phyloP scores from a whole-genome alignment of 2,888 invertebrate genomes.

The Sphinx pinastri region DNA sequence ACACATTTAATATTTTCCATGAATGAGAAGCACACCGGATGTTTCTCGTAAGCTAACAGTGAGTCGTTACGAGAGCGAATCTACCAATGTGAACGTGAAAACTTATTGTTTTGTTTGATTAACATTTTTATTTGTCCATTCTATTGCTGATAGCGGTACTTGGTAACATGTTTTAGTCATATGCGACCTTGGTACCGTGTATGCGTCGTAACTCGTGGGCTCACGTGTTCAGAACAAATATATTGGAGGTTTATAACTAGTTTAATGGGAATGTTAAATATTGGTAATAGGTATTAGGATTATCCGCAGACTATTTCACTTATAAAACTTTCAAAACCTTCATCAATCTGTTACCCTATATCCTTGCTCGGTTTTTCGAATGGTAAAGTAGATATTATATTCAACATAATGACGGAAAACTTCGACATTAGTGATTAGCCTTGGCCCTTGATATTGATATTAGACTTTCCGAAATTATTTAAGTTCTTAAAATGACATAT shows the following conservation, averaged over 20 bases:
- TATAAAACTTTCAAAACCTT: too few relatives aligned
- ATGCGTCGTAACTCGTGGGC: neutral
- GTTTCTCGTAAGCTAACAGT: conserved; percentile 59
- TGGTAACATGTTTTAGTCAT: conserved; percentile 7
- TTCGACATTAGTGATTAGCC: neutral
- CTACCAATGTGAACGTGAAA: conserved; percentile 57
- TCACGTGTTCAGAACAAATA: neutral
- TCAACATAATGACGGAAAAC: too few relatives aligned
- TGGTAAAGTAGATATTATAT: too few relatives aligned
- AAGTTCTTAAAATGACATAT: neutral
- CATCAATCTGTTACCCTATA: too few relatives aligned
- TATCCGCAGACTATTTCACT: too few relatives aligned
- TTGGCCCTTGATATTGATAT: neutral
- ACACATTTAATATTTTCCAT: conserved; percentile 49
- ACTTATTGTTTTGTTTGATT: conserved; percentile 45
- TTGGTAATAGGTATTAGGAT: too few relatives aligned
- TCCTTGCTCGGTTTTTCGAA: too few relatives aligned
- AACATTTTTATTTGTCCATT: conserved; percentile 41
- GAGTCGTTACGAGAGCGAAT: conserved; percentile 48
- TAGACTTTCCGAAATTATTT: neutral
- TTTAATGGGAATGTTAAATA: too few relatives aligned
- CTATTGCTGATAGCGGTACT: conserved; percentile 23
- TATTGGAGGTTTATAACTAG: neutral
- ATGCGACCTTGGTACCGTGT: conserved; percentile 5
- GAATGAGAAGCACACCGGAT: conserved; percentile 51